Conservation (phyloP, 1,140 invertebrate species). For the Drosophila seguyi region DNA sequence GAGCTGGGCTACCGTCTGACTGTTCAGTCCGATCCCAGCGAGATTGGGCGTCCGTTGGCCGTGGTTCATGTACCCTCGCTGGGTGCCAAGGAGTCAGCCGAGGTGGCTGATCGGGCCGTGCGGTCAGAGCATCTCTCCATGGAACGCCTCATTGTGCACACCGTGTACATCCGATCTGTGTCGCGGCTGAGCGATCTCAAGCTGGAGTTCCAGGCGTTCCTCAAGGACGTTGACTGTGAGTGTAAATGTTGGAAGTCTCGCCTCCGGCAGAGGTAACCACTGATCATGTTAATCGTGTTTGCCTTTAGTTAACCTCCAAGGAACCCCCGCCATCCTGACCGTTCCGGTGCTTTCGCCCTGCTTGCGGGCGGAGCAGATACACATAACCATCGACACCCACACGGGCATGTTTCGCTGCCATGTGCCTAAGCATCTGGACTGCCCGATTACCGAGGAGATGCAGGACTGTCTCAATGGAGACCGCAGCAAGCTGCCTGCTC, state of each 20-base stretch:
- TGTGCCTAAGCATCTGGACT: constrained; percentile 94
- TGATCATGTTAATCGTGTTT: not conserved
- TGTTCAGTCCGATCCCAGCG: constrained; percentile 94
- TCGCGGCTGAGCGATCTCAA: constrained; percentile 93
- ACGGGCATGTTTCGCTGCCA: constrained; percentile 96
- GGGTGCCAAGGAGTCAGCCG: constrained; percentile 87
- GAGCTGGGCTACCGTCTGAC: constrained; percentile 95
- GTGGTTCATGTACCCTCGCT: constrained; percentile 95
- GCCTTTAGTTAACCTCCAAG: constrained; percentile 88
- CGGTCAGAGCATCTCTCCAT: constrained; percentile 96
- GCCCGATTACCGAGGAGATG: constrained; percentile 92
- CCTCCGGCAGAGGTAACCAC: not conserved
- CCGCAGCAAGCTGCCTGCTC: constrained; percentile 88
- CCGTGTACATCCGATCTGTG: constrained; percentile 96
- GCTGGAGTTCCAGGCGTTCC: constrained; percentile 90
- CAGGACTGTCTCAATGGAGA: constrained; percentile 93
- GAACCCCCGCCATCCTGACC: constrained; percentile 95
- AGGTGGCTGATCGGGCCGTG: constrained; percentile 92
- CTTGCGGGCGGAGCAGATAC: constrained; percentile 94
- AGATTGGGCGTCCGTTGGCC: constrained; percentile 92
- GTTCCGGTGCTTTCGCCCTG: constrained; percentile 95
- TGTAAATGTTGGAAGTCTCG: constrained; percentile 45
- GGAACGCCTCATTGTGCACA: constrained; percentile 98
- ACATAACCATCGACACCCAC: constrained; percentile 97
- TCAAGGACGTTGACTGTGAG: constrained; percentile 91